Evolutionary conservation across 2,797 vertebrate species (phyloP), one percentile per base, ranked within the genome.

Genomic region (Parambassis ranga): DNA sequence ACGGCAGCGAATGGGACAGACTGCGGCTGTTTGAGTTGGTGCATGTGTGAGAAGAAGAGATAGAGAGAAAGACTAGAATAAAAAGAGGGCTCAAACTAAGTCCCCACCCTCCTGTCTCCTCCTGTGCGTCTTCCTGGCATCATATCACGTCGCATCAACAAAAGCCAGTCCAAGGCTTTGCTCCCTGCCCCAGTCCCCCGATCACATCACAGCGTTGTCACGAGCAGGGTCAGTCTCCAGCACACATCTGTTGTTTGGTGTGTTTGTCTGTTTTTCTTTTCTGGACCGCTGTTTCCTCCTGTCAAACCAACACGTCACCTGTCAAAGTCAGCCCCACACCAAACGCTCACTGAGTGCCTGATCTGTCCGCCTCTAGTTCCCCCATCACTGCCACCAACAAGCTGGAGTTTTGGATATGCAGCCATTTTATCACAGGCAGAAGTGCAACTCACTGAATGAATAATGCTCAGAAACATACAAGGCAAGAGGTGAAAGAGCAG

Each of bases 371-470:
- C 64, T 39, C 2, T 30, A 24, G n/a, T 36, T 15, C 55, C 70
- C 58, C 46, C 44, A 31, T 47, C 57, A 19, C 64, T 35, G 47
- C 46, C 77, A 39, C 58, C 49, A 56, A 71, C 65, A 61, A 36
- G 79, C 30, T 82, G 81, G 85, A 84, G 81, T 73, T 86, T 81
- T 66, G 78, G 50, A 73, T 51, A 39, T 51, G 23, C 75, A 75
- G 60, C 20, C 7, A 4, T 66, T 71, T 49, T n/a, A 71, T 68
- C 36, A 38, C 27, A 77, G 61, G 65, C 73, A 58, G 41, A 73
- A 10, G 2, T 33, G 48, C 9, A 18, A 28, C 15, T 18, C 19
- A 19, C 4, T 16, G 9, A 48, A 43, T 27, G 52, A 48, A 20
- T 52, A 0, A 13, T 52, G 27, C 46, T 52, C n/a, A 14, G 6